Base-by-base conservation (phyloP, 2,888 invertebrate genomes). In the Epirrhoe tristata region DNA sequence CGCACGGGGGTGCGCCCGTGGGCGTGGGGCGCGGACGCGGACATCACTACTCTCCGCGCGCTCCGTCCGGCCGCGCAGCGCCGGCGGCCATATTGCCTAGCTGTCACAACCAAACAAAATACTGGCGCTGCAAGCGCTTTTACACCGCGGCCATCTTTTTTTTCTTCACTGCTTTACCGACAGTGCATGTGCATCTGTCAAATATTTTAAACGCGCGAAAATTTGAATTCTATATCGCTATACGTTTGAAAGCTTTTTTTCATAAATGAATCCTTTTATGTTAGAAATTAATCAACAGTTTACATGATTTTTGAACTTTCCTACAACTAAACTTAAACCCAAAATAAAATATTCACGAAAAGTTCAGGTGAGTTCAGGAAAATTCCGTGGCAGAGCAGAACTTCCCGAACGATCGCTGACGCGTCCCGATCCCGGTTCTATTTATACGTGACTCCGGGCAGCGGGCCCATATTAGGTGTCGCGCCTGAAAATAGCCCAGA, bases 21-120 rank as follows among this genome's bases (percentile, higher is more conserved):
- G 88, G 91, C 90, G 93, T 93, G 91, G 93, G 93, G 90, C 90
- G 90, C 90, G 88, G 94, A 88, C 89, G 90, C 90, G 89, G 95
- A 94, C 95, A 95, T 95, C 79, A 90, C 90, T 90, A 88, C 82
- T 80, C 85, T 80, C 82, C 81, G 84, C 89, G 87, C 90, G 84
- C 84, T 82, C 85, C 83, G 86, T 80, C 89, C 88, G 88, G 83
- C 90, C 88, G 90, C 90, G 92, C 94, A 92, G 88, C 88, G 90
- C 85, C 90, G 88, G 91, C 94, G 89, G 95, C 95, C 95, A 95
- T 95, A 87, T 95, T 95, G 93, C 89, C 91, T 89, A 85, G 81
- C 86, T 84, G 81, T 81, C 81, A 81, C 79, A 80, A 75, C 73
- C 72, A 75, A 80, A 76, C 84, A 65, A 63, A 66, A 67, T 64